A percentile compares a stretch with the other conserved stretches of the same genome.
Evolutionary conservation across 2,888 invertebrate genomes (phyloP).

Genomic region (Melangyna quadrimaculata): DNA sequence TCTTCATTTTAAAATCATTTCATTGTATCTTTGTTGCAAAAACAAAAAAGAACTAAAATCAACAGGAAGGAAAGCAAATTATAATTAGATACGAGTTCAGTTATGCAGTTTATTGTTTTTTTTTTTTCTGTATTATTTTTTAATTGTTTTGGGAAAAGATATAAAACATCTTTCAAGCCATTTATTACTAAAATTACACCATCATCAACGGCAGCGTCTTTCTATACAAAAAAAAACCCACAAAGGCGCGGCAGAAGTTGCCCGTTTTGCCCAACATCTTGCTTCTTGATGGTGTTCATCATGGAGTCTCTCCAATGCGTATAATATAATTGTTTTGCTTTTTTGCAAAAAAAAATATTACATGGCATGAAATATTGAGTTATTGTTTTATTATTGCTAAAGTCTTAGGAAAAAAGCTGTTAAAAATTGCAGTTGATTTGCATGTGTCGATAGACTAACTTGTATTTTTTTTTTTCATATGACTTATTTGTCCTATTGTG

Average conservation of each 20-base stretch:
- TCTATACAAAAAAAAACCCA: background rate
- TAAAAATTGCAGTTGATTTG: background rate
- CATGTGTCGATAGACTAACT: background rate
- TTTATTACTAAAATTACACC: conserved; percentile 8
- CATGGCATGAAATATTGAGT: background rate
- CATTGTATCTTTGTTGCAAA: background rate
- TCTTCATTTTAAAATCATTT: background rate
- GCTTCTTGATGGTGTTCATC: background rate
- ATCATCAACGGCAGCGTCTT: background rate
- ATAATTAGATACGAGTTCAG: conserved; percentile 12
- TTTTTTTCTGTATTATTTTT: background rate
- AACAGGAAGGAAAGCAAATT: conserved; percentile 6
- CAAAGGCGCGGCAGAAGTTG: background rate
- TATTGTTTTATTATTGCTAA: conserved; percentile 1
- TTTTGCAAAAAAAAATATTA: background rate
- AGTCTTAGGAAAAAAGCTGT: background rate
- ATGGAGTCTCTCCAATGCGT: background rate
- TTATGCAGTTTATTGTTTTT: conserved; percentile 3
- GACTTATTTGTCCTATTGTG: background rate
- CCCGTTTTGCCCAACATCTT: background rate
- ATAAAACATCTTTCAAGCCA: background rate
- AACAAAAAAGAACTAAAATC: background rate
- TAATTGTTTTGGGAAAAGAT: background rate
- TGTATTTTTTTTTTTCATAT: background rate
- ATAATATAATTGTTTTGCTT: background rate